Evolutionary conservation across 1,140 invertebrate species (phyloP), one percentile per base, ranked within the genome.

Genomic region (Andricus grossulariae): DNA sequence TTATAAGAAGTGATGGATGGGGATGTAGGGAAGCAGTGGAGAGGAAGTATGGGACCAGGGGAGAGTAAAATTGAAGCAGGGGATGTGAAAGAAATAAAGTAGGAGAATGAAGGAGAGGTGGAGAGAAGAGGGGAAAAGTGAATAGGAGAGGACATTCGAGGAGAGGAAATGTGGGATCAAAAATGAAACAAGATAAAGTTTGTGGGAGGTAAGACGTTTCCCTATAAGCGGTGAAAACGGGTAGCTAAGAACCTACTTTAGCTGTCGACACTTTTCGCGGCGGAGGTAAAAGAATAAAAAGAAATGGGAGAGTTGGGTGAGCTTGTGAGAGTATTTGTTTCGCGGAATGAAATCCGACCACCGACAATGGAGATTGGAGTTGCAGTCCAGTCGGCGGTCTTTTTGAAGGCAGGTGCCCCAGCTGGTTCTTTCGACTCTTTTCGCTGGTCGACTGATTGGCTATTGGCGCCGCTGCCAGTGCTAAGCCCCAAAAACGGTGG

Each of bases 361-460:
- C 15, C 16, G n/a, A 66, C 60, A 66, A 66, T 66, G 60, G 60
- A 66, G 52, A 54, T 54, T 54, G 15, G 60, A 45, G 60, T 16
- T 39, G 60, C 60, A 66, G 60, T 66, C 15, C 13, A 66, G 60
- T 66, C 39, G 60, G 54, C 86, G 82, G 84, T 75, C 83, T 85
- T 86, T 87, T 87, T 86, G 85, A 87, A 86, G 80, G 49, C 81
- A 83, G 81, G 70, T 82, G 84, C 76, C 75, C 76, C 49, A 71
- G 57, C 80, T 66, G 60, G 60, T 66, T 66, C 60, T n/a, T 66
- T 11, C 79, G 57, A 66, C 25, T 45, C 73, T 74, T 55, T 66
- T 10, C 55, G 80, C 49, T 66, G 16, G 51, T 72, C 66, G 54
- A 52, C 25, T 66, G 60, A 66, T 66, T 66, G 60, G 60, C 39